Base-by-base conservation (phyloP, 2,888 invertebrate species). In the Leptinotarsa haldemani region DNA sequence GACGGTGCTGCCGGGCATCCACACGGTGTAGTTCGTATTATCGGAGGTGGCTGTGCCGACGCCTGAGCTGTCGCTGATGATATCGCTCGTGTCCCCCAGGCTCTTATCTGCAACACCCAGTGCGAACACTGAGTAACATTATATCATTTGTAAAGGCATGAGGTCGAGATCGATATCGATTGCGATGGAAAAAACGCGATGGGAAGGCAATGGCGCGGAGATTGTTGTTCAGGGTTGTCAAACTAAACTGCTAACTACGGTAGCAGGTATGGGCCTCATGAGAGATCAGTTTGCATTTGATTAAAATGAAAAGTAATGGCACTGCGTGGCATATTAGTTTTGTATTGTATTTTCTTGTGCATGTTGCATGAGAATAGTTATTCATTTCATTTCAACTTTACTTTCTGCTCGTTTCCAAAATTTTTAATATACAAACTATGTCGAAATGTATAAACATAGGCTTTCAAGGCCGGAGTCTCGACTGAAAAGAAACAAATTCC, bases 61-160 rank as follows among this genome's bases (percentile, higher is more conserved):
- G 74, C 96, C 96, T 80, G 95, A 95, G 84, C 96, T 96, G 89
- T 97, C 96, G 88, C 95, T 96, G 85, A 96, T 95, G 86, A 95
- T 94, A 90, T 96, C 96, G 88, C 95, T 95, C 80, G 94, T 93
- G 87, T 96, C 96, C 78, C 95, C 95, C 84, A 95, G 91, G 87
- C 95, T 95, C 90, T 96, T 96, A 91, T 96, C 96, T 96, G 91
- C 85, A 89, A 90, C 83, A 84, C 74, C 87, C 85, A 87, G 86
- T 84, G 87, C 87, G 77, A 86, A 86, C 85, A 86, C 87, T 86
- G 86, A 85, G 84, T 78, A 67, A 69, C 64, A 70, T 69, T 66
- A 70, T 46, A 75, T 75, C 75, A 75, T 74, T 77, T 66, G 72
- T 73, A 77, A 77, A 74, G 72, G 76, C 65, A 74, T 69, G 65